Evolutionary conservation across 2,797 vertebrate genomes (phyloP).

Genomic region (Miichthys miiuy): DNA sequence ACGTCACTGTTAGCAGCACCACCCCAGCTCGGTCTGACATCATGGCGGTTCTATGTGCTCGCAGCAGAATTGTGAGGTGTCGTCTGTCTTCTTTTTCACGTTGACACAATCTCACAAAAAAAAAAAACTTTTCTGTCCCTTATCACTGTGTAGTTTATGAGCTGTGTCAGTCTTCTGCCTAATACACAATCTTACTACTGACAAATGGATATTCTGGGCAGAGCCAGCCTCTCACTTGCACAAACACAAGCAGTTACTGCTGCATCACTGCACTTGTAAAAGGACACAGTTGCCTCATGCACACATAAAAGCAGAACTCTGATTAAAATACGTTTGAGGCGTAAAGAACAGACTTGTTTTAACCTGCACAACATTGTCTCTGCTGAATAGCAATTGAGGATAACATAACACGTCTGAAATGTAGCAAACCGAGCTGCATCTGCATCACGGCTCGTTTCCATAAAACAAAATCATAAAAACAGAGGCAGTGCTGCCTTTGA

Average conservation of each 20-base stretch:
- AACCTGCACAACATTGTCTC: background rate
- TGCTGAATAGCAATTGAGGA: background rate
- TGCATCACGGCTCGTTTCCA: conserved; percentile 29
- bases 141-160: conserved; percentile 9
- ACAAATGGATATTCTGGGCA: conserved; percentile 42
- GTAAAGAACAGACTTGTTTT: background rate
- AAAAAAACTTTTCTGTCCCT: background rate
- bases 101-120: conserved; percentile 8
- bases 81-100: conserved; percentile 1
- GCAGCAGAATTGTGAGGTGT: conserved; percentile 3
- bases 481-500: conserved; percentile 24
- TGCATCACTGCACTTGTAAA: conserved; percentile 48
- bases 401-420: conserved; percentile 27
- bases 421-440: conserved; percentile 17
- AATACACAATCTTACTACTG: conserved; percentile 28
- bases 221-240: conserved; percentile 26
- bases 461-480: conserved; percentile 40
- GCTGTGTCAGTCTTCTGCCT: conserved; percentile 36
- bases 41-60: background rate
- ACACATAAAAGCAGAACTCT: background rate
- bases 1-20: background rate
- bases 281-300: conserved; percentile 3
- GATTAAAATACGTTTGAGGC: background rate
- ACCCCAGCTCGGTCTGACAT: background rate
- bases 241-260: conserved; percentile 33